Base-by-base conservation (phyloP, 2,113 vertebrate genomes). In the Condylura cristata region DNA sequence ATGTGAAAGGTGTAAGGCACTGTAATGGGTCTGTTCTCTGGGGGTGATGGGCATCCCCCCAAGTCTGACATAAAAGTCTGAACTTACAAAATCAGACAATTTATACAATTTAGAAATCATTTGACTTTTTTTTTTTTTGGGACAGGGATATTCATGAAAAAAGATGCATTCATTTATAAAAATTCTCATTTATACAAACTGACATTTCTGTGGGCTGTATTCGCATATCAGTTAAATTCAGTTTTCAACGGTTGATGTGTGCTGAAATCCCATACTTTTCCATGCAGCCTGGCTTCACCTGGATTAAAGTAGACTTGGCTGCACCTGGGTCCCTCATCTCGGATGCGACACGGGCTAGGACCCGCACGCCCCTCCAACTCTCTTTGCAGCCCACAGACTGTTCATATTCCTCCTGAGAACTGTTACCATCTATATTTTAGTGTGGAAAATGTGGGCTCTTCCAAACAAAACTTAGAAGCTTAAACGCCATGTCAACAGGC, bases 81-180 rank as follows among this genome's bases (percentile, higher is more conserved):
- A 24, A 34, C 85, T 60, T 60, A 46, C 51, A 72, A 85, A 68
- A 17, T 13, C 83, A 83, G 71, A 56, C 20, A 71, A 17, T 51
- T 41, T 56, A 12, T 41, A 30, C n/a, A 16, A 80, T 81, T 84
- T 80, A 34, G 76, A 85, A 96, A 70, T 86, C 60, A 82, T 61
- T 91, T 65, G 18, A 26, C 10, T 63, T 46, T 74, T 48, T 44
- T 63, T 13, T 30, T 61, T 46, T 89, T 20, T 24, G 6, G 46
- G 16, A 1, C 44, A 68, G 61, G 94, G 28, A 70, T 61, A 30
- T 13, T 26, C 56, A n/a, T 32, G 34, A 81, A 84, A 48, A 80
- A 81, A 26, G 28, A 41, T 68, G 10, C 8, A 6, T 61, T 89
- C 18, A 18, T 78, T 44, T 82, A 8, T 86, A 34, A 84, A 75